Evolutionary conservation across 2,113 vertebrate genomes (phyloP).

Genomic region (Melanocharis versteri): DNA sequence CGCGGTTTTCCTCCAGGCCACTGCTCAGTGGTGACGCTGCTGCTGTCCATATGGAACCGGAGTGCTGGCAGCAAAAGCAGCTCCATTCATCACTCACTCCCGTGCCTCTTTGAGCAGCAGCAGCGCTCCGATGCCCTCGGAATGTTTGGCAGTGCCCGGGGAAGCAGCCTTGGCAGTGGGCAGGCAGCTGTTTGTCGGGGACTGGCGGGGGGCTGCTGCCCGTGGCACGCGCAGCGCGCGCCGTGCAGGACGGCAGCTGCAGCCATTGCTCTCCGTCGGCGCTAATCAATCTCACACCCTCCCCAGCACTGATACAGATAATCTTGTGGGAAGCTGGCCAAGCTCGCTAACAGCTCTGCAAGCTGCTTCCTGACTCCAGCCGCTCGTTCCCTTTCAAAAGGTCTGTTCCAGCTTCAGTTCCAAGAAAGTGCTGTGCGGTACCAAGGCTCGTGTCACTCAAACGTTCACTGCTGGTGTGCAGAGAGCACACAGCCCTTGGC

Average conservation of each 20-base stretch:
- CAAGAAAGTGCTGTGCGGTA: neutral
- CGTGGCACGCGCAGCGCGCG: neutral
- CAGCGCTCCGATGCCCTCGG: neutral
- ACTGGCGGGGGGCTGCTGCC: constrained; percentile 25
- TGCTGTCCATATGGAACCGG: neutral
- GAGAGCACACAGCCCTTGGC: neutral
- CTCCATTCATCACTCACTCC: neutral
- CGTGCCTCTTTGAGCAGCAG: neutral
- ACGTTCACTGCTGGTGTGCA: neutral
- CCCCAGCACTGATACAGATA: constrained; percentile 47
- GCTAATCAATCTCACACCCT: constrained; percentile 72
- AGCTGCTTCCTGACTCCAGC: constrained; percentile 38
- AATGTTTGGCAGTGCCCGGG: constrained; percentile 17
- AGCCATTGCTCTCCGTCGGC: constrained; percentile 54
- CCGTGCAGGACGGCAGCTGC: constrained; percentile 14
- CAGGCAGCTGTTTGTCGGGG: constrained; percentile 67
- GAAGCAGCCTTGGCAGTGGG: constrained; percentile 51
- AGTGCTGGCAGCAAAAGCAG: constrained; percentile 1
- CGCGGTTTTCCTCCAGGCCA: neutral
- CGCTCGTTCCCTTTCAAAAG: neutral
- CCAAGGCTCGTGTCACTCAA: neutral
- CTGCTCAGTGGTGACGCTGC: neutral
- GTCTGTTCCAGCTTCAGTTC: constrained; percentile 24
- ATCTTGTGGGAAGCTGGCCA: constrained; percentile 64
- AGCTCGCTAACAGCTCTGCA: constrained; percentile 40